These are phyloP conservation scores for Chrysogorgia sp. DNA, from an alignment of 92 coral and sea anemone species.

Conservation along the genomic window DNA sequence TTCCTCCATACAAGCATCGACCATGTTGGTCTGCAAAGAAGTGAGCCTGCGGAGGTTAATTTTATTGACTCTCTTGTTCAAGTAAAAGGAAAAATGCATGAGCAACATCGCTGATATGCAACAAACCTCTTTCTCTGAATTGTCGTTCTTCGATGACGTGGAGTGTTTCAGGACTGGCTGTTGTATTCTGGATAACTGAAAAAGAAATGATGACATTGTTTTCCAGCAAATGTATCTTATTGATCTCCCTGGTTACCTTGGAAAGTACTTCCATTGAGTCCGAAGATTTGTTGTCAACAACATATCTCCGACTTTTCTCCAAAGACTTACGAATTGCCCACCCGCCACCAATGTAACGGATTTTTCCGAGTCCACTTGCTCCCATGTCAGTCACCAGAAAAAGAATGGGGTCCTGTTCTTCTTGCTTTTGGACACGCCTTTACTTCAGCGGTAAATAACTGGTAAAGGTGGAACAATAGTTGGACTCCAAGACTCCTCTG, in stretches of 20 bases:
- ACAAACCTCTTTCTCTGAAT: conserved; percentile 21
- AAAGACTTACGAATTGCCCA: conserved; percentile 19
- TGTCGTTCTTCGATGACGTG: not conserved
- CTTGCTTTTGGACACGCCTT: not conserved
- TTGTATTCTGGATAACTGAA: not conserved
- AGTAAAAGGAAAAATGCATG: conserved; percentile 10
- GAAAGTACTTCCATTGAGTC: not conserved
- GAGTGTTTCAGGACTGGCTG: conserved; percentile 19
- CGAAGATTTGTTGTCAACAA: conserved; percentile 12
- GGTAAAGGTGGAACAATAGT: conserved; percentile 8
- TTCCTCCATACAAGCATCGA: not conserved
- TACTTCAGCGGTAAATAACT: conserved; percentile 11
- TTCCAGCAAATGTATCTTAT: conserved; percentile 9
- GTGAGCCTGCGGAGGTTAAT: conserved; percentile 6
- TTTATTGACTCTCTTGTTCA: conserved; percentile 11
- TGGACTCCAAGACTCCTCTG: conserved; percentile 21
- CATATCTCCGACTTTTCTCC: conserved; percentile 7
- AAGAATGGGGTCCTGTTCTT: not conserved
- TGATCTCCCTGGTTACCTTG: conserved; percentile 1
- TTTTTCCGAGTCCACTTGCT: conserved; percentile 17
- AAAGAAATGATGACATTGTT: conserved; percentile 12
- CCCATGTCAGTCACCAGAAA: conserved; percentile 8
- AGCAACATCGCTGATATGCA: conserved; percentile 28
- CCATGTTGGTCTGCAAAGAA: not conserved
- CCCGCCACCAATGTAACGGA: conserved; percentile 12